Evolutionary conservation across 2,797 vertebrate genomes (phyloP).

Genomic region (Falco berigora): DNA sequence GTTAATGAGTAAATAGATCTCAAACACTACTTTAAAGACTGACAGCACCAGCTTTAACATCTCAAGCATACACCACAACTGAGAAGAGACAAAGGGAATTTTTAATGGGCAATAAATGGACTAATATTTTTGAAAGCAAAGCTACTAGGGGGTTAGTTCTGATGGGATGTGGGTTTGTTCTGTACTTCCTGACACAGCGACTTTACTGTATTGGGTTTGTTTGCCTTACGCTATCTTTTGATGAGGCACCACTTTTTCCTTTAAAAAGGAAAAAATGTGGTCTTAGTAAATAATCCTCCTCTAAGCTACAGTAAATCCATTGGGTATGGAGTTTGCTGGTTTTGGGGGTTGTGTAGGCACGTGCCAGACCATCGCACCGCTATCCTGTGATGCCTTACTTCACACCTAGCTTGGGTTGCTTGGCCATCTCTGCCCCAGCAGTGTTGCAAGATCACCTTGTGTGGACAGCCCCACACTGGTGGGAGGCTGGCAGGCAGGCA

Average conservation of each 20-base stretch:
- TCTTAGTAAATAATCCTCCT: background rate
- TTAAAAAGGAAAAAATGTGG: background rate
- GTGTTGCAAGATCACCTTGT: background rate
- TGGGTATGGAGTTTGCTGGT: background rate
- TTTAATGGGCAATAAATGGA: conserved; percentile 43
- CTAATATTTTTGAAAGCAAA: conserved; percentile 31
- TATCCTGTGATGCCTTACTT: background rate
- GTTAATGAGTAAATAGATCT: conserved; percentile 52
- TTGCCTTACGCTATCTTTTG: background rate
- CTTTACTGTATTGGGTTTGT: background rate
- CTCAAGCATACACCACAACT: conserved; percentile 16
- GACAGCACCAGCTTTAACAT: conserved; percentile 40
- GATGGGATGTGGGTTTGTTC: conserved; percentile 20
- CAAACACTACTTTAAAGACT: conserved; percentile 19
- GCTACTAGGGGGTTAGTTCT: background rate
- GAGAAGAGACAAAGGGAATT: conserved; percentile 36
- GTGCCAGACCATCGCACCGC: background rate
- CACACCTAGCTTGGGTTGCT: background rate
- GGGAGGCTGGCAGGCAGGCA: background rate
- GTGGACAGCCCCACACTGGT: background rate
- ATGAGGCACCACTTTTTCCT: background rate
- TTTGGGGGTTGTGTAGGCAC: background rate
- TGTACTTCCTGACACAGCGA: background rate
- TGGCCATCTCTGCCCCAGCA: background rate
- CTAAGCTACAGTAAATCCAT: background rate